Percentiles rank a stretch among this genome's conserved stretches.
Conservation (phyloP, 2,888 invertebrate genomes). For the Pammene fasciana region DNA sequence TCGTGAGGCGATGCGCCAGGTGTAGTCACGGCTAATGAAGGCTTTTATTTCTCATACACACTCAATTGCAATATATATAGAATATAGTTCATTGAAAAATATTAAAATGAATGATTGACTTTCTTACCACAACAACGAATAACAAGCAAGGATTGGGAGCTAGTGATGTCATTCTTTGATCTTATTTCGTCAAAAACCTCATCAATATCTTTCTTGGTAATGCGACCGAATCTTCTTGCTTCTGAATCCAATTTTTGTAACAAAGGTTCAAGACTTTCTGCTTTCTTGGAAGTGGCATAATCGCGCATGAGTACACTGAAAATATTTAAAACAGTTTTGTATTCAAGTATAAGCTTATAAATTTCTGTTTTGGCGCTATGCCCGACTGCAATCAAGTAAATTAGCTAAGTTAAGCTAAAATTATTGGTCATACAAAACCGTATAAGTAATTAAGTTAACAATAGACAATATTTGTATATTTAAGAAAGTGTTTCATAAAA, state of each 20-base stretch:
- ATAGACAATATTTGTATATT: too few species aligned
- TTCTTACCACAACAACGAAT: constrained; percentile 90
- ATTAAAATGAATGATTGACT: background rate
- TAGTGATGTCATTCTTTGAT: constrained; percentile 87
- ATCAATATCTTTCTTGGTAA: constrained; percentile 89
- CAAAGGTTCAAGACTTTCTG: constrained; percentile 85
- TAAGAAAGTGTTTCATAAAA: background rate
- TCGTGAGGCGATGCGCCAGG: too few species aligned
- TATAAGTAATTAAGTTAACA: too few species aligned
- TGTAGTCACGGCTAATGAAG: too few species aligned
- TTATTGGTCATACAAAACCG: too few species aligned
- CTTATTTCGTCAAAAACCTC: constrained; percentile 90
- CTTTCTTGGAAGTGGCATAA: constrained; percentile 81
- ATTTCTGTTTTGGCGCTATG: too few species aligned
- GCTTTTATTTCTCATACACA: background rate
- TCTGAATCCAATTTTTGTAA: constrained; percentile 86
- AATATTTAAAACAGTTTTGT: constrained; percentile 31
- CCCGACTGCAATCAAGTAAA: too few species aligned
- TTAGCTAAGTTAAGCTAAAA: too few species aligned
- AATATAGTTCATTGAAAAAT: background rate
- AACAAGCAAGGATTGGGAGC: constrained; percentile 89
- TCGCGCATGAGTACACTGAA: constrained; percentile 84
- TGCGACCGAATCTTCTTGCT: constrained; percentile 88
- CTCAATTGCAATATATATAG: background rate
- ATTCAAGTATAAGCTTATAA: background rate